Evolutionary conservation across 2,113 vertebrate species (phyloP), one percentile per base, ranked within the genome.

Genomic region (Arvicanthis niloticus): DNA sequence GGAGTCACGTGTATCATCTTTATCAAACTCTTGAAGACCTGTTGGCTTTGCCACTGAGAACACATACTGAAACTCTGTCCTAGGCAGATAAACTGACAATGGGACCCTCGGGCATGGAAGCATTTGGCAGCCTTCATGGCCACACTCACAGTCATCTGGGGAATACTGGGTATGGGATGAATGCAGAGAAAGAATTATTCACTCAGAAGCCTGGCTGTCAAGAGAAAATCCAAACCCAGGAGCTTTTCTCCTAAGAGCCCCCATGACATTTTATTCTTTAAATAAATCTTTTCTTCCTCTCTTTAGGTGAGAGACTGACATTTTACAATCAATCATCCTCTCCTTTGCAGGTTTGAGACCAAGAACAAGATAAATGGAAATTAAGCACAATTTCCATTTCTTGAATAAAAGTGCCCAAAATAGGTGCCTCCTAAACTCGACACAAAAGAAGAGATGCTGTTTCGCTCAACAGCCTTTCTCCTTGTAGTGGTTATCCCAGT

Each of bases 281-380:
- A 98, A 98, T 97, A 98, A 97, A 95, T 96, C 97, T 97, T 97
- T 97, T 96, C 87, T 96, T 96, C 93, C 58, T 96, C 91, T 96
- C 91, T 91, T 97, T 97, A 91, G 95, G 89, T 96, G 78, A 94
- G 58, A 96, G 97, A 97, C 96, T 98, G 97, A 97, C 97, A 97
- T 97, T 97, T 97, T 96, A 97, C 97, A 91, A 97, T 98, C 97
- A 97, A 92, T 97, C 97, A 96, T 95, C 93, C 91, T 97, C 68
- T 94, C 60, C 91, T 97, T 97, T 97, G 34, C 91, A 90, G 94
- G 72, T 40, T 89, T 97, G 91, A 97, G 96, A 94, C 94, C 89
- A 94, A 96, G 91, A 97, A 93, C 9, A 88, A 53, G 75, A 96
- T 97, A 97, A 97, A 96, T 97, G 97, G 89, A 97, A 97, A 98